Base-by-base conservation (phyloP, 2,888 invertebrate genomes). In the Lathronympha strigana region DNA sequence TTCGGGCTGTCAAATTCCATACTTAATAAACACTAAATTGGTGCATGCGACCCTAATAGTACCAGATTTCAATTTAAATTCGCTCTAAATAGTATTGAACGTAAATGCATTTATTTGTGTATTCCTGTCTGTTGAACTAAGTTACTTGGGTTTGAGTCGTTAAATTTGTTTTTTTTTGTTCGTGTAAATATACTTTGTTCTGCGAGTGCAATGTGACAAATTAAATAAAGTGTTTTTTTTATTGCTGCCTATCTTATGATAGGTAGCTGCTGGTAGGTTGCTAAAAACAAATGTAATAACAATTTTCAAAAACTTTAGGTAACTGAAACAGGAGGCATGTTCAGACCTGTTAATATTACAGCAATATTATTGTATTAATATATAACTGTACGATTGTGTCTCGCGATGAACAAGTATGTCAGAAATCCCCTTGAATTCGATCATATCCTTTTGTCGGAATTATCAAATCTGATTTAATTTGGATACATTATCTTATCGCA, bases 401-500 rank as follows among this genome's bases (percentile, higher is more conserved):
- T 19, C 9, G 17, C 17, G 17, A 19, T 23, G 15, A 23, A 21
- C 40, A 15, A 17, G 11, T 19, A 40, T 15, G 17, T 19, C n/a
- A 21, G 38, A 53, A 45, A 51, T 45, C 28, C 33, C 23, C 57
- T 31, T 19, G 19, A 50, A 43, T 11, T 64, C 15, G 58, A 60
- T 38, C 55, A 49, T n/a, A 33, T 40, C 43, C 25, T 36, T 45
- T 64, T 47, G 28, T 47, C 54, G 47, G 51, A 31, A 31, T 47
- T 66, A 54, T 66, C 47, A 23, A 64, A 47, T 49, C 66, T 40
- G 66, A 66, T 66, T 61, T 66, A 38, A 61, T 66, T 66, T 54
- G 49, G 61, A 40, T 54, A 54, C 43, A 47, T 38, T 61, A 66
- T 66, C 66, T 66, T 54, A 66, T 66, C 66, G 54, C 40, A 47